Base-by-base conservation (phyloP, 2,113 vertebrate genomes). In the Spheniscus mendiculus region DNA sequence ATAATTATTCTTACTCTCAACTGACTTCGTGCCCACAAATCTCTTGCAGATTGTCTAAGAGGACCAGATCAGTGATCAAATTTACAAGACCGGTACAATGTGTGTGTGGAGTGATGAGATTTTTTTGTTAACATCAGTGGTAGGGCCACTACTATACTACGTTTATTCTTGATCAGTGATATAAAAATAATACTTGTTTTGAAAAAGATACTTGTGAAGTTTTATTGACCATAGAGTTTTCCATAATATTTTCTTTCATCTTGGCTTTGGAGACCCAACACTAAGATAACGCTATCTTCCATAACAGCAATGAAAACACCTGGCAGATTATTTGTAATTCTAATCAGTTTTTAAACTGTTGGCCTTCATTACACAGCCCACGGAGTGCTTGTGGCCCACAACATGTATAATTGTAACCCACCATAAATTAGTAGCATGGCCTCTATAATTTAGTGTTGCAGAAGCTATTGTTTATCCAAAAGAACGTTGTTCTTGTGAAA, bases 311-410 rank as follows among this genome's bases (percentile, higher is more conserved):
- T 83, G 95, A 79, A 93, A 93, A 97, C 85, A 97, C 89, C 93
- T 98, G 93, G 91, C 67, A 97, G 95, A 97, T 98, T 97, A 97
- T 97, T 97, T 97, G 83, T 96, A 93, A 96, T 96, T 97, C 89
- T 91, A 95, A 97, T 97, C 94, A 97, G 73, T 97, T 97, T 97
- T 96, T 97, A 96, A 94, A 96, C 92, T 97, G 74, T 96, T 97
- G 91, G 82, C 93, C 92, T 98, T 98, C 81, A 96, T 97, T 98
- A 97, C 94, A 96, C 94, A 98, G 93, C 95, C 96, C 81, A 90
- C 92, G 96, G 97, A 95, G 90, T 97, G 78, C 90, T 90, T 97
- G 97, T 96, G 90, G 91, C 92, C 96, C 95, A 98, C 96, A 97
- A 87, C 97, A 95, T 98, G 92, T 96, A 79, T 92, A 97, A 97